These are phyloP conservation scores for Hypocryptadius cinnamomeus DNA, from an alignment of 2,113 vertebrate genomes.

Conservation along the genomic window DNA sequence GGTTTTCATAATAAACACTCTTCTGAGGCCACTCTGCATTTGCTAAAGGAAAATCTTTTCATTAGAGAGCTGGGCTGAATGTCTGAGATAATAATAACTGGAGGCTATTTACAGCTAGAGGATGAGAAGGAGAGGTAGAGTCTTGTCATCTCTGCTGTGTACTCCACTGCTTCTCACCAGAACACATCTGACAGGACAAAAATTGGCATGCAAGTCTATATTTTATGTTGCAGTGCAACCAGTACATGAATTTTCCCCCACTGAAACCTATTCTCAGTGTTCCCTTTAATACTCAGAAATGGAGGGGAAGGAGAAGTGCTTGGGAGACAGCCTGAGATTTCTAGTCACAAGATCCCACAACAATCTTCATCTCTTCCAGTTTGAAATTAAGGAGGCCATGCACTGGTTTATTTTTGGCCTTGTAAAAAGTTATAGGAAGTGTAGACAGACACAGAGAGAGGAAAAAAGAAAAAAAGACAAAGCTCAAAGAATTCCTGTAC, in stretches of 20 bases:
- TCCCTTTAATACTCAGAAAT: background rate
- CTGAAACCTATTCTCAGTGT: background rate
- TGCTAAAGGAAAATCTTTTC: conserved; percentile 8
- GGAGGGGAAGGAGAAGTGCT: background rate
- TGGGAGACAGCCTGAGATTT: background rate
- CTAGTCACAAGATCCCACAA: background rate
- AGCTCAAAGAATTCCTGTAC: background rate
- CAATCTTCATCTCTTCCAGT: background rate
- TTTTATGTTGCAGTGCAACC: background rate
- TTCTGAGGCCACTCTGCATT: background rate
- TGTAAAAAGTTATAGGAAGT: background rate
- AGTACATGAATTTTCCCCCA: background rate
- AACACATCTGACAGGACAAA: background rate
- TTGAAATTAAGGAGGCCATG: background rate
- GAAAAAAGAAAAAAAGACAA: background rate
- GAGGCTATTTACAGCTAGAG: background rate
- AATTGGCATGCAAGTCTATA: background rate
- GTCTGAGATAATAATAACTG: conserved; percentile 15
- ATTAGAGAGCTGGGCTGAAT: background rate
- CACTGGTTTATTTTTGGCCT: background rate
- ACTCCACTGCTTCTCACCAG: background rate
- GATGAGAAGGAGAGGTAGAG: background rate
- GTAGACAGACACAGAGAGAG: background rate
- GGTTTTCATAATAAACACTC: background rate
- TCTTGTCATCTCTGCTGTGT: background rate